Evolutionary conservation across 2,113 vertebrate species (phyloP).

Genomic region (Sinocyclocheilus maitianheensis): DNA sequence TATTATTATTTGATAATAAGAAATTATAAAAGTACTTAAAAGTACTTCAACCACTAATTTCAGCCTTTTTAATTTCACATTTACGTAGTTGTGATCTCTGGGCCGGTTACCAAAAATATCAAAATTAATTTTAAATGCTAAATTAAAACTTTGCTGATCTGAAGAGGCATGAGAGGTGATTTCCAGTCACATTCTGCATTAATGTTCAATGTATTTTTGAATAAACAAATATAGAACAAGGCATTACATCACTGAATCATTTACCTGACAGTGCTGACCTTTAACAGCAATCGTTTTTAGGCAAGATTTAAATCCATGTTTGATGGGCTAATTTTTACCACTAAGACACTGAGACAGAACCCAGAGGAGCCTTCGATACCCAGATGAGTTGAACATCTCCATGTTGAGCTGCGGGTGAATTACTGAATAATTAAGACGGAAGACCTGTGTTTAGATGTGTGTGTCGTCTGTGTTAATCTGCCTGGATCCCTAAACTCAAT

Average conservation of each 20-base stretch:
- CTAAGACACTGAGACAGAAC: not conserved
- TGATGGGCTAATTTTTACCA: not conserved
- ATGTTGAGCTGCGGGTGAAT: slow-evolving; percentile 12
- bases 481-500: slow-evolving; percentile 28
- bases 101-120: not conserved
- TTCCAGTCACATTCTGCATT: not conserved
- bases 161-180: not conserved
- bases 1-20: not conserved
- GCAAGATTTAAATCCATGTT: not conserved
- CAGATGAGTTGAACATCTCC: not conserved
- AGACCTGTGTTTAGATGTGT: slow-evolving; percentile 26
- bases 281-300: slow-evolving; percentile 3
- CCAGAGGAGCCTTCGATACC: slow-evolving; percentile 6
- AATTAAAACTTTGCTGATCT: not conserved
- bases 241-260: not conserved
- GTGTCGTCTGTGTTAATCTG: slow-evolving; percentile 25
- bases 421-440: slow-evolving; percentile 43
- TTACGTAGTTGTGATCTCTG: not conserved
- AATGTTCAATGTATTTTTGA: not conserved
- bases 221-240: not conserved
- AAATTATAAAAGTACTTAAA: not conserved
- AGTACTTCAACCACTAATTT: no score
- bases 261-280: not conserved
- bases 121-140: not conserved
- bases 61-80: no score